Evolutionary conservation across 2,797 vertebrate species (phyloP).

Genomic region (Clarias platycephalus): DNA sequence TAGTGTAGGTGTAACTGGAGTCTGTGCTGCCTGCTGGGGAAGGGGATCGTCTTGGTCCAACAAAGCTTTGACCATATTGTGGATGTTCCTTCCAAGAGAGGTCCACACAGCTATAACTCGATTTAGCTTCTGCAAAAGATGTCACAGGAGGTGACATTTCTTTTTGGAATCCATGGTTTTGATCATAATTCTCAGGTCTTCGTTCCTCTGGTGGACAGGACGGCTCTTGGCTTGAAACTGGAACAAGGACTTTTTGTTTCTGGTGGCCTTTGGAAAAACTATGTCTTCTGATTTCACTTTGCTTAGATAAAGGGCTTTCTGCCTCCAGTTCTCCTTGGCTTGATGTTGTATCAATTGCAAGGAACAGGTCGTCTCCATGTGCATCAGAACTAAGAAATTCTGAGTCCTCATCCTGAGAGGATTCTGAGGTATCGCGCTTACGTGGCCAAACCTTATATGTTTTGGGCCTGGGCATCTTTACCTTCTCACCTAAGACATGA

Average conservation of each 20-base stretch:
- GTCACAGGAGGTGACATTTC: constrained; percentile 32
- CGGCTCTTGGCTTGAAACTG: constrained; percentile 67
- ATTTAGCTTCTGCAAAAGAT: constrained; percentile 29
- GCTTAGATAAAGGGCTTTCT: constrained; percentile 63
- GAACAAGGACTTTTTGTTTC: constrained; percentile 64
- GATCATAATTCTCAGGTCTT: neutral
- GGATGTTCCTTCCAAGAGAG: constrained; percentile 63
- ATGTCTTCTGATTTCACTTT: constrained; percentile 51
- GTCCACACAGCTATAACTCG: constrained; percentile 73
- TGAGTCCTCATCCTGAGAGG: constrained; percentile 72
- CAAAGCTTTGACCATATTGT: constrained; percentile 65
- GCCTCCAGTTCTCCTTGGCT: constrained; percentile 73
- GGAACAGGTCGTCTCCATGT: constrained; percentile 66
- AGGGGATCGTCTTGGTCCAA: constrained; percentile 65
- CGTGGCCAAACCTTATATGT: constrained; percentile 49
- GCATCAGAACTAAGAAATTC: constrained; percentile 66
- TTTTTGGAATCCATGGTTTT: constrained; percentile 32
- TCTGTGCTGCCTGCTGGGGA: constrained; percentile 77
- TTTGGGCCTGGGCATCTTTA: constrained; percentile 56
- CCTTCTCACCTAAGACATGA: constrained; percentile 60
- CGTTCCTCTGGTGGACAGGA: constrained; percentile 65
- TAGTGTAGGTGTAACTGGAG: constrained; percentile 77
- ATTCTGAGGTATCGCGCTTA: constrained; percentile 61
- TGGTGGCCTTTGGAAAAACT: constrained; percentile 58
- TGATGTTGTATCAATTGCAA: constrained; percentile 67